Evolutionary conservation across 2,113 vertebrate species (phyloP).

Genomic region (Amphiprion percula): DNA sequence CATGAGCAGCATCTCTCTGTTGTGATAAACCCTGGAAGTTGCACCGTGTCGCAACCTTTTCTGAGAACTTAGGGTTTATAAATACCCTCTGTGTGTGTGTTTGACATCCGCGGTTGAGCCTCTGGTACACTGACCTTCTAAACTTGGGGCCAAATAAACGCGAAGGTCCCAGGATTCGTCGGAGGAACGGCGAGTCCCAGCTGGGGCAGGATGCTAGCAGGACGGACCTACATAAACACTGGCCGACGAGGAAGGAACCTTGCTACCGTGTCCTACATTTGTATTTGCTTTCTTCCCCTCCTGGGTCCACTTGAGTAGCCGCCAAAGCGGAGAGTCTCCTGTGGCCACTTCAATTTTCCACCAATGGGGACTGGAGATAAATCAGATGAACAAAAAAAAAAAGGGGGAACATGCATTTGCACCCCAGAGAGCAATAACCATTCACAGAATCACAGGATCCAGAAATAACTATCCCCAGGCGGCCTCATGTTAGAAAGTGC

Average conservation of each 20-base stretch:
- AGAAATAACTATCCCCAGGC: slow-evolving; percentile 58
- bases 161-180: slow-evolving; percentile 46
- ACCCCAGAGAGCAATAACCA: slow-evolving; percentile 62
- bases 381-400: slow-evolving; percentile 32
- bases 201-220: slow-evolving; percentile 53
- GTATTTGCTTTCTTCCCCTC: slow-evolving; percentile 51
- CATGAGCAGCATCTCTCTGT: too few relatives aligned
- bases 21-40: neutral
- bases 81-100: neutral
- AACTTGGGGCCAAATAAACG: slow-evolving; percentile 44
- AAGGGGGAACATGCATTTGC: slow-evolving; percentile 28
- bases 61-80: neutral
- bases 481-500: slow-evolving; percentile 17
- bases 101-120: slow-evolving; percentile 29
- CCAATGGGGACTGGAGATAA: slow-evolving; percentile 36
- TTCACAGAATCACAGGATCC: slow-evolving; percentile 43
- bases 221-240: slow-evolving; percentile 55
- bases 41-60: neutral
- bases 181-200: slow-evolving; percentile 24
- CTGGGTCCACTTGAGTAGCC: slow-evolving; percentile 49
- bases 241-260: slow-evolving; percentile 55
- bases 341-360: slow-evolving; percentile 46
- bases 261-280: slow-evolving; percentile 67
- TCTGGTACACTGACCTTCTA: slow-evolving; percentile 35
- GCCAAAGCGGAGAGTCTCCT: slow-evolving; percentile 56